phyloP scores from a whole-genome alignment of 2,113 vertebrate genomes.

The Patagioenas fasciata region DNA sequence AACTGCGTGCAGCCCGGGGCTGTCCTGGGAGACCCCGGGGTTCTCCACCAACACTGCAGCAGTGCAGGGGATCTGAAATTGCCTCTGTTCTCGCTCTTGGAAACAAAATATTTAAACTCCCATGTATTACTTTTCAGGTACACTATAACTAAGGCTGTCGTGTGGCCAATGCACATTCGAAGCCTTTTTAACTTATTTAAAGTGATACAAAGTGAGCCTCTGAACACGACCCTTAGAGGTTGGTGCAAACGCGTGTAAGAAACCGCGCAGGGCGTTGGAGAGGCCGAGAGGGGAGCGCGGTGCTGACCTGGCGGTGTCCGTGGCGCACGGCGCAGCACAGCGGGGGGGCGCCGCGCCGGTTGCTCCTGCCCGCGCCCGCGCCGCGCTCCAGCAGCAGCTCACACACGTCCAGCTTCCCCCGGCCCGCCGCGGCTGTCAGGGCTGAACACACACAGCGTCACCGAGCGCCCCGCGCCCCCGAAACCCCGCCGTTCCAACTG shows the following conservation, averaged over 20 bases:
- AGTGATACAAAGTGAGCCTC: neutral
- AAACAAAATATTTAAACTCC: neutral
- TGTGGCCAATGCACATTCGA: rapidly evolving
- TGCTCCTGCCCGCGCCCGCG: constrained; percentile 82
- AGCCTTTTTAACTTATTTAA: no score
- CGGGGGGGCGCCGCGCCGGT: constrained; percentile 85
- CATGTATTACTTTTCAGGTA: neutral
- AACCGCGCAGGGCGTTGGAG: neutral
- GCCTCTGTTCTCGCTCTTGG: neutral
- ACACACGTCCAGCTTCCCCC: constrained; percentile 92
- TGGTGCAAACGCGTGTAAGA: rapidly evolving
- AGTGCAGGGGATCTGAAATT: neutral
- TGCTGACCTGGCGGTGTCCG: constrained; percentile 93
- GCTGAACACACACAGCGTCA: constrained; percentile 66
- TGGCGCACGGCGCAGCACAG: constrained; percentile 92
- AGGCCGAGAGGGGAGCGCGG: no score
- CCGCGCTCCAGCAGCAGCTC: constrained; percentile 81
- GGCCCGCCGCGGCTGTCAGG: constrained; percentile 90
- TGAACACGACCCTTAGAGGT: neutral
- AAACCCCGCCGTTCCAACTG: neutral
- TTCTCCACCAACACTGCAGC: neutral
- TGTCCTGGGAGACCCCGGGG: neutral
- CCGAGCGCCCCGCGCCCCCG: neutral
- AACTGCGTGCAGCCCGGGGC: neutral
- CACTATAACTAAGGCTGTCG: neutral